phyloP scores from a whole-genome alignment of 2,888 invertebrate species.

The Polydrusus cervinus region DNA sequence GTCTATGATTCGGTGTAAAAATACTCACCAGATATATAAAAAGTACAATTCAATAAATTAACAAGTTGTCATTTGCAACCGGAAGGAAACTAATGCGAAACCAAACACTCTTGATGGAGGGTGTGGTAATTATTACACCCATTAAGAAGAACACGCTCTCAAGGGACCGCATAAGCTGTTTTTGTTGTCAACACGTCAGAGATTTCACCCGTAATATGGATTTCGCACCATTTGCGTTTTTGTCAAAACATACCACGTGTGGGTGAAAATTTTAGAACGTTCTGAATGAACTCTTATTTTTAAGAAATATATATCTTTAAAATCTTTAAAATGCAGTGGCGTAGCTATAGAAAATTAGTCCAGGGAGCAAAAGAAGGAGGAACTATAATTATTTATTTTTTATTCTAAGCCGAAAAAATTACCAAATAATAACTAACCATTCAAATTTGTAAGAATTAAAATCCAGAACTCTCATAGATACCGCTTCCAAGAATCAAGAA shows the following conservation, averaged over 20 bases:
- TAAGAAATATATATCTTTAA: too few species aligned
- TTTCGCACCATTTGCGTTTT: slow-evolving; percentile 41
- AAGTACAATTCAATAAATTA: slow-evolving; percentile 15
- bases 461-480: not conserved
- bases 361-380: too few species aligned
- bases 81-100: slow-evolving; percentile 45
- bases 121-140: slow-evolving; percentile 45
- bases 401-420: too few species aligned
- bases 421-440: too few species aligned
- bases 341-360: too few species aligned
- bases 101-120: slow-evolving; percentile 37
- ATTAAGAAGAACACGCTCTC: slow-evolving; percentile 52
- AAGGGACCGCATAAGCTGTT: slow-evolving; percentile 50
- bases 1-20: too few species aligned
- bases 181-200: slow-evolving; percentile 47
- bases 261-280: not conserved
- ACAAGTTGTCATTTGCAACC: slow-evolving; percentile 41
- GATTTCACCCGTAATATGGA: slow-evolving; percentile 33
- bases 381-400: too few species aligned
- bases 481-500: slow-evolving; percentile 27
- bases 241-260: slow-evolving; percentile 44
- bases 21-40: too few species aligned
- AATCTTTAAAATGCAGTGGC: too few species aligned
- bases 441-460: not conserved
- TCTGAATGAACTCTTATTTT: not conserved